These are phyloP conservation scores for Cryptoblepharus egeriae DNA, from an alignment of 2,797 vertebrate species.

Conservation along the genomic window DNA sequence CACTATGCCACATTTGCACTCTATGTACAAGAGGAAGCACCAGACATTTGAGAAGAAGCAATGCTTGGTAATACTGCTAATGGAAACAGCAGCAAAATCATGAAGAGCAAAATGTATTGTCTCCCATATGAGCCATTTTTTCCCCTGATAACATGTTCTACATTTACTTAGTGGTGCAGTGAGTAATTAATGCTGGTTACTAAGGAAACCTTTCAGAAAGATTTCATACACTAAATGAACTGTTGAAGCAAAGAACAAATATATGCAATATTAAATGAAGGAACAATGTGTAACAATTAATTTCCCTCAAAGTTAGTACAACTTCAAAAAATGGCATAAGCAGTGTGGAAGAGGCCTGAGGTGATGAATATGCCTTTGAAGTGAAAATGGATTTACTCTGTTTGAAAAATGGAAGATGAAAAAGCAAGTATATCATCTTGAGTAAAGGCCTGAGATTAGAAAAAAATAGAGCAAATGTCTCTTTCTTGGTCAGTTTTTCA, in stretches of 20 bases:
- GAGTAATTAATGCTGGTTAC: constrained; percentile 16
- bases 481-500: constrained; percentile 13
- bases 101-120: background rate
- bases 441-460: constrained; percentile 33
- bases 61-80: constrained; percentile 2
- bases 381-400: constrained; percentile 40
- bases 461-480: background rate
- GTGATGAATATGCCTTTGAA: constrained; percentile 40
- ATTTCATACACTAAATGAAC: background rate
- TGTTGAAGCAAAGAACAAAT: constrained; percentile 36
- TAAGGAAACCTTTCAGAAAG: constrained; percentile 28
- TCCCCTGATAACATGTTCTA: background rate
- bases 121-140: background rate
- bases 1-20: background rate
- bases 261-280: constrained; percentile 7
- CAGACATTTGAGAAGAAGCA: constrained; percentile 16
- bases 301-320: constrained; percentile 21
- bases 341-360: constrained; percentile 13
- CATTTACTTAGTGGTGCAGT: background rate
- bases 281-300: constrained; percentile 34
- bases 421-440: constrained; percentile 7
- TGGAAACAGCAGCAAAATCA: constrained; percentile 2
- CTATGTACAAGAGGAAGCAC: background rate
- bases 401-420: constrained; percentile 36
- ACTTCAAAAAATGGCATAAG: constrained; percentile 12